These are phyloP conservation scores for Gandaritis pyraliata DNA, from an alignment of 2,888 invertebrate genomes.

Conservation along the genomic window DNA sequence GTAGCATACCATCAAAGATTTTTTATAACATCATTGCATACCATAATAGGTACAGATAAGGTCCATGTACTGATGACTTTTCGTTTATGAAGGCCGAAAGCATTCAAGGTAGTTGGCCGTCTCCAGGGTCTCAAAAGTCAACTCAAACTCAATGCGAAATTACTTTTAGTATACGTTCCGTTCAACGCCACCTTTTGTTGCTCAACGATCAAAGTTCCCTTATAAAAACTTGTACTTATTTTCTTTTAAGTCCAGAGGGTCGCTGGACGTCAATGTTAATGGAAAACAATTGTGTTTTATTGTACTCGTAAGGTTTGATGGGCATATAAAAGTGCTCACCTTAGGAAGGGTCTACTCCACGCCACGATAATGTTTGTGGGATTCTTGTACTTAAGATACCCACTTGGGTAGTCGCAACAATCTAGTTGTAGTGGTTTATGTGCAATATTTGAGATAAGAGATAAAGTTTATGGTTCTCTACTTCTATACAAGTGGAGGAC, in stretches of 20 bases:
- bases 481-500: too few relatives aligned
- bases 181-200: constrained; percentile 30
- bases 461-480: constrained; percentile 7
- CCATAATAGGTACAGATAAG: neutral
- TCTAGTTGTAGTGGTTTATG: constrained; percentile 27
- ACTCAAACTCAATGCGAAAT: constrained; percentile 25
- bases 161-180: constrained; percentile 28
- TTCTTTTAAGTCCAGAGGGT: constrained; percentile 41
- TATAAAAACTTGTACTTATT: constrained; percentile 36
- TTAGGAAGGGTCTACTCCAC: constrained; percentile 74
- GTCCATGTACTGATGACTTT: neutral
- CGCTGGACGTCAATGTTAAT: constrained; percentile 69
- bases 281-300: constrained; percentile 84
- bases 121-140: constrained; percentile 23
- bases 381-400: constrained; percentile 74
- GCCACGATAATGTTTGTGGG: constrained; percentile 74
- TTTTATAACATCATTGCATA: too few relatives aligned
- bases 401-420: constrained; percentile 64
- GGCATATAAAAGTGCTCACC: constrained; percentile 80
- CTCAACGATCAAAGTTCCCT: constrained; percentile 32
- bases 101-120: constrained; percentile 21
- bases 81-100: constrained; percentile 12
- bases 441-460: constrained; percentile 21
- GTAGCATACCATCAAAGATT: too few relatives aligned
- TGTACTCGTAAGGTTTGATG: constrained; percentile 80